A percentile compares a stretch with the other conserved stretches of the same genome.
phyloP scores from a whole-genome alignment of 2,888 invertebrate genomes.

The Leptinotarsa tumamoca region DNA sequence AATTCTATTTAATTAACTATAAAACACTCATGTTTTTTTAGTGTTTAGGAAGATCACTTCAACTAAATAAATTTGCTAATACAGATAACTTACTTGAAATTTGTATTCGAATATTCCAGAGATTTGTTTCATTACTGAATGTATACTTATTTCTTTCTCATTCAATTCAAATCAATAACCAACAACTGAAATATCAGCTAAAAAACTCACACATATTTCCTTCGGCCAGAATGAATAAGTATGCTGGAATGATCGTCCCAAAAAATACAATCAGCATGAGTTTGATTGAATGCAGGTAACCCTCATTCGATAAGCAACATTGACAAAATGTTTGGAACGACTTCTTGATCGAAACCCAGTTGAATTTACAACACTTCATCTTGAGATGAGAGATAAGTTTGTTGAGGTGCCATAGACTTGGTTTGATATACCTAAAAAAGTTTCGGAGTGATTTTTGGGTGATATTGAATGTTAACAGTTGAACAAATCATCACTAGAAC shows the following conservation, averaged over 20 bases:
- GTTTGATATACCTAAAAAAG: not conserved
- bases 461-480: too few relatives aligned
- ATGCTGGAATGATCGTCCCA: conserved; percentile 28
- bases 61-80: too few relatives aligned
- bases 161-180: too few relatives aligned
- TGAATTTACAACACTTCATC: conserved; percentile 23
- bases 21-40: too few relatives aligned
- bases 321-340: not conserved
- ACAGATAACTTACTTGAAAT: too few relatives aligned
- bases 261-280: conserved; percentile 17
- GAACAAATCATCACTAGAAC: too few relatives aligned
- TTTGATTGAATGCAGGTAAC: conserved; percentile 19
- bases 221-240: conserved; percentile 27
- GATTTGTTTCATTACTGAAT: too few relatives aligned
- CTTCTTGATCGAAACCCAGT: not conserved
- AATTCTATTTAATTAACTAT: too few relatives aligned
- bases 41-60: too few relatives aligned
- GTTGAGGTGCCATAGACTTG: not conserved
- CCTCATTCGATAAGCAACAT: not conserved
- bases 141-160: too few relatives aligned
- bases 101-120: too few relatives aligned
- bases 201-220: conserved; percentile 12
- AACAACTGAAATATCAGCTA: too few relatives aligned
- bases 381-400: not conserved
- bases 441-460: not conserved